These are phyloP conservation scores for Arnoldichthys spilopterus DNA, from an alignment of 2,797 vertebrate genomes.

Conservation along the genomic window DNA sequence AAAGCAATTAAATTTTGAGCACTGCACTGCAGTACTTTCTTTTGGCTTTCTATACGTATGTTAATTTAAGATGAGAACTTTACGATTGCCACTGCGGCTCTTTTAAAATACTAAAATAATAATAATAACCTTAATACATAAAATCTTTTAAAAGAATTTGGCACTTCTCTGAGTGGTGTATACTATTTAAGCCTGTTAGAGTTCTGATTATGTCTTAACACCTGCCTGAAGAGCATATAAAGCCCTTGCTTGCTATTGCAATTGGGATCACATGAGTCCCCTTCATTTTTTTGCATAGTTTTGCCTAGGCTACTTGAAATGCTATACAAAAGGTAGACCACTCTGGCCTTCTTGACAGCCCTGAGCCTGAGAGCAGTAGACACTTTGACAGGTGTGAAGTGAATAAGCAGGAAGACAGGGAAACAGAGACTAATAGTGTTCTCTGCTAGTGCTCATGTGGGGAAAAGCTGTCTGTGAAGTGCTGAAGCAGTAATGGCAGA, in stretches of 20 bases:
- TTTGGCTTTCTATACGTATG: too few species aligned
- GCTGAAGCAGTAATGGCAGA: slow-evolving; percentile 5
- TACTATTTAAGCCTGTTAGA: not conserved
- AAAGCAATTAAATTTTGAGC: too few species aligned
- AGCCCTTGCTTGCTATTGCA: not conserved
- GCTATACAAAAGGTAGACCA: not conserved
- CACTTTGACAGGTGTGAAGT: slow-evolving; percentile 1
- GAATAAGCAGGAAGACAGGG: not conserved
- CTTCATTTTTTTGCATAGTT: not conserved
- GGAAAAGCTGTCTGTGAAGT: not conserved
- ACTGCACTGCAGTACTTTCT: too few species aligned
- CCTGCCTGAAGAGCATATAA: not conserved
- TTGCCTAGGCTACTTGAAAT: not conserved
- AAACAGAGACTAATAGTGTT: not conserved
- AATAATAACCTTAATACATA: too few species aligned
- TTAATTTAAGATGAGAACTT: too few species aligned
- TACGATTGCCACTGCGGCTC: too few species aligned
- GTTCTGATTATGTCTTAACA: not conserved
- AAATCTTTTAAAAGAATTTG: too few species aligned
- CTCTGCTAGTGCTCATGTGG: not conserved
- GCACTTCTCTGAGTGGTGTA: too few species aligned
- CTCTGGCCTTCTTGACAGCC: not conserved
- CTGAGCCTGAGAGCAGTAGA: not conserved
- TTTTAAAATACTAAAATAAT: too few species aligned
- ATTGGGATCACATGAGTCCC: not conserved